Base-by-base conservation (phyloP, 2,113 vertebrate genomes). In the Zingel zingel region DNA sequence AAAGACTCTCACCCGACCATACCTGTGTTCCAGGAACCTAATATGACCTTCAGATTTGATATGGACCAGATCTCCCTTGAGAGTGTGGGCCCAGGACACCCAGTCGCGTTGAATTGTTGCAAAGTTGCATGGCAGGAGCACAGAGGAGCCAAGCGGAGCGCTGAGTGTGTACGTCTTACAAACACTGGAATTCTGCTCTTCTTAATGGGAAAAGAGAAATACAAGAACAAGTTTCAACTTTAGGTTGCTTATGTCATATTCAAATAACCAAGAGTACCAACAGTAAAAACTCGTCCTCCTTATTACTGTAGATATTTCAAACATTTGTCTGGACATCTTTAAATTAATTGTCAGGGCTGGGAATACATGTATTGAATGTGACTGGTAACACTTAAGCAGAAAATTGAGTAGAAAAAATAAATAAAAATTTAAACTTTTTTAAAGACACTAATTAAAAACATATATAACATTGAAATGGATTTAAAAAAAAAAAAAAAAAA, bases 1-100 rank as follows among this genome's bases (percentile, higher is more conserved):
- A 48, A 92, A 95, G 13, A 0, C 86, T 43, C 81, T 93, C 58
- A 95, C 54, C 27, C 94, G 57, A 8, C 94, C 94, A 0, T 57
- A 5, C 72, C 78, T 90, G 61, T 88, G 91, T 30, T 89, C 77
- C 0, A 47, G 0, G 3, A 95, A 95, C 6, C 1, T 19, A 27
- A 95, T 4, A 0, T 0, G 27, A 5, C 91, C 90, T 0, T 65
- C 0, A 0, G 53, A 33, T 8, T 4, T 69, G 30, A 95, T 79
- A 0, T 1, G 4, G 21, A 94, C 39, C 25, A 94, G 79, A 14
- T 10, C 6, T 2, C 0, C 1, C 0, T 1, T 9, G 11, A 25
- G 0, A 7, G 0, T 12, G 3, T 89, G 79, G 43, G 0, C 51
- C 95, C 95, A 96, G 0, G 9, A 39, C 70, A 90, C 85, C 43